Evolutionary conservation across 2,113 vertebrate species (phyloP).

Genomic region (Tragelaphus imberbis): DNA sequence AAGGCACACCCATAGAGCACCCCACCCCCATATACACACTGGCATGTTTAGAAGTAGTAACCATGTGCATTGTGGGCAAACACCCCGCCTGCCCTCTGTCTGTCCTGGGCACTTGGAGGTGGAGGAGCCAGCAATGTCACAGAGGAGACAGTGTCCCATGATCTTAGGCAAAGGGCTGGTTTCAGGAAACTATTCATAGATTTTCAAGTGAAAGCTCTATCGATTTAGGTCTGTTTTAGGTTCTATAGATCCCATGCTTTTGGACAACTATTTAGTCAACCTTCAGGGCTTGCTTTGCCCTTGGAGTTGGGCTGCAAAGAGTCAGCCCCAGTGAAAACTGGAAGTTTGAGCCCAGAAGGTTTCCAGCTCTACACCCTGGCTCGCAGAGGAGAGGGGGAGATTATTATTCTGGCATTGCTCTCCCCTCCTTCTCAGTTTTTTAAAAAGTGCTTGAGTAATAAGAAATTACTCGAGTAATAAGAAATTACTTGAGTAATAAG

Average conservation of each 20-base stretch:
- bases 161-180: neutral
- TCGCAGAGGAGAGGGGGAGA: neutral
- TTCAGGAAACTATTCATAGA: constrained; percentile 60
- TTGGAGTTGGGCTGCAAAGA: neutral
- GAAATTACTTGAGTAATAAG: neutral
- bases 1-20: neutral
- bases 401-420: neutral
- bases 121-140: neutral
- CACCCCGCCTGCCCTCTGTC: no score
- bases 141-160: constrained; percentile 14
- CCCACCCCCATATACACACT: neutral
- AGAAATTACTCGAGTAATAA: neutral
- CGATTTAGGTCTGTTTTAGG: constrained; percentile 52
- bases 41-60: neutral
- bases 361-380: neutral
- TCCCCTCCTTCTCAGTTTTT: neutral
- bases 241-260: constrained; percentile 25
- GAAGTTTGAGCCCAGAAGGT: neutral
- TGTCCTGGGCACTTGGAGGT: neutral
- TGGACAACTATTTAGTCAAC: constrained; percentile 5
- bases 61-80: rapidly evolving
- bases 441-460: neutral
- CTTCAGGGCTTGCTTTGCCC: constrained; percentile 12
- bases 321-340: neutral
- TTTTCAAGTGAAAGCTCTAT: constrained; percentile 55